phyloP scores from a whole-genome alignment of 2,113 vertebrate genomes.

The Albula glossodonta region DNA sequence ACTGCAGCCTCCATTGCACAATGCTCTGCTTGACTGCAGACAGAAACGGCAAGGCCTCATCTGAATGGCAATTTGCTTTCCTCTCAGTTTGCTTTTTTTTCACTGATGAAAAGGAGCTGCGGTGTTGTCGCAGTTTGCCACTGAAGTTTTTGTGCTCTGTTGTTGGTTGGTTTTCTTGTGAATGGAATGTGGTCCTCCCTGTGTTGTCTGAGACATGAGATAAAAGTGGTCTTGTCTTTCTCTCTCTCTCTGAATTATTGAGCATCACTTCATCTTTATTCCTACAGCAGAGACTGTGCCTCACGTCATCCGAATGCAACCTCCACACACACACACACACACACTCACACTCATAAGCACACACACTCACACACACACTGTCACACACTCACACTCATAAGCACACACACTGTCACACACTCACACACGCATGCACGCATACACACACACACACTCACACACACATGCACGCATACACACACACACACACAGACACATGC shows the following conservation, averaged over 20 bases:
- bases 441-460: too few relatives aligned
- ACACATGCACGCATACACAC: too few relatives aligned
- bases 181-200: not conserved
- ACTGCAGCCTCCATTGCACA: not conserved
- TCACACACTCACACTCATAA: too few relatives aligned
- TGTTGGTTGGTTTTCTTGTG: not conserved
- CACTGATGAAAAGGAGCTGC: not conserved
- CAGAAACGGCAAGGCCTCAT: not conserved
- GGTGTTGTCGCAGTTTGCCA: slow-evolving; percentile 2
- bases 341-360: not conserved
- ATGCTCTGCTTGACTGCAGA: not conserved
- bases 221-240: slow-evolving; percentile 22
- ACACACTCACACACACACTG: too few relatives aligned
- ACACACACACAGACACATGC: too few relatives aligned
- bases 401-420: too few relatives aligned
- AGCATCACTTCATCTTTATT: not conserved
- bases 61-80: not conserved
- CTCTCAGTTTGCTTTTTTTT: not conserved
- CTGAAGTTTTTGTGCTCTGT: not conserved
- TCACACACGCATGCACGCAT: too few relatives aligned
- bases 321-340: not conserved
- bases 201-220: slow-evolving; percentile 38
- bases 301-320: not conserved
- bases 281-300: not conserved
- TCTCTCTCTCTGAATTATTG: slow-evolving; percentile 20